Evolutionary conservation across 2,888 invertebrate genomes (phyloP), one percentile per base, ranked within the genome.

Genomic region (Drosophila histrio): DNA sequence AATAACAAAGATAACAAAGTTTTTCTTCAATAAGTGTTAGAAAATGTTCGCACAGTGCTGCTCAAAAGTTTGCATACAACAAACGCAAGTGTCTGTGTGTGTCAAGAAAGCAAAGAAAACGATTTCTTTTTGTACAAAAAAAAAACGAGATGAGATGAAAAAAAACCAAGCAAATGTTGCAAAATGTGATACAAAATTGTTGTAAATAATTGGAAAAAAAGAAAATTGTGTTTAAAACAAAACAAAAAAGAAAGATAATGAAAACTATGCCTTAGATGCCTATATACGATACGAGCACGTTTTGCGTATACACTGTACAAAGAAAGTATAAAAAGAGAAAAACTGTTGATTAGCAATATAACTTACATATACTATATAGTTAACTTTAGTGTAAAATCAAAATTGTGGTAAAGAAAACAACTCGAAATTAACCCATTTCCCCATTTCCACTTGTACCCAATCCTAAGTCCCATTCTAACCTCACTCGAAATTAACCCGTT

Each of bases 151-250:
- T 7, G 28, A 47, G n/a, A n/a, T n/a, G n/a, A 60, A 57, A 63
- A 49, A 54, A 58, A 67, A 71, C 36, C 58, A 63, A 47, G 41
- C 11, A 63, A 54, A 49, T 28, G 38, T 28, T 74, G 83, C 77
- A 82, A 82, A 82, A 82, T 85, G 85, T 85, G 86, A 83, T 79
- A 83, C 80, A 66, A 83, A 83, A 86, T 83, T 80, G 82, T 86
- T 85, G 80, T 83, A 84, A 84, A 83, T 86, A 86, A 84, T 84
- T 84, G 83, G 86, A 63, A 26, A 44, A 49, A 61, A 13, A 58
- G 30, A 43, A 58, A 65, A 43, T 74, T 69, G 63, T 75, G 82
- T 64, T 72, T 44, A 72, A 63, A 53, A 71, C 68, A 72, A 63
- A 61, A 56, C 26, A 65, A 43, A 49, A 32, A 39, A 13, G 24